phyloP scores from a whole-genome alignment of 1,140 invertebrate genomes.

The Brachionus sp. region DNA sequence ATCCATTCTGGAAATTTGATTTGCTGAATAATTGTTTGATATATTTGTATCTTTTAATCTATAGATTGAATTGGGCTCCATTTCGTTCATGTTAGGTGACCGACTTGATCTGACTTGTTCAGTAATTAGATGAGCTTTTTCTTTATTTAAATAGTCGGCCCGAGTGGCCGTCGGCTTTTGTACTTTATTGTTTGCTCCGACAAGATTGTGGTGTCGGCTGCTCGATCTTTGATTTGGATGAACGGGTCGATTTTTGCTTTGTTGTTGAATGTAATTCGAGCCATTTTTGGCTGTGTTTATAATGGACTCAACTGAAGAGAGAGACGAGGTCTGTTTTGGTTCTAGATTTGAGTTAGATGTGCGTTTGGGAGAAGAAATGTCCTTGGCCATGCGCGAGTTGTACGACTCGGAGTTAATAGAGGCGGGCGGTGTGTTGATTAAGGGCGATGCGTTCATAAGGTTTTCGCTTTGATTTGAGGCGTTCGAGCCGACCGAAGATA shows the following conservation, averaged over 20 bases:
- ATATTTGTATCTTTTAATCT: neutral
- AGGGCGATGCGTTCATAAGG: neutral
- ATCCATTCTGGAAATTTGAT: neutral
- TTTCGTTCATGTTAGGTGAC: neutral
- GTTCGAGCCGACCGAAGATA: neutral
- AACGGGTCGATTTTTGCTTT: neutral
- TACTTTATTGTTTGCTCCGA: neutral
- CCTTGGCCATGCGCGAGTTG: neutral
- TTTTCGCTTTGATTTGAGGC: neutral
- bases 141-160: neutral
- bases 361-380: neutral
- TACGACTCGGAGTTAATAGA: neutral
- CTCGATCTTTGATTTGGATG: neutral
- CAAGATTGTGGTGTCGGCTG: neutral
- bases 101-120: neutral
- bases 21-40: neutral
- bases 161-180: neutral
- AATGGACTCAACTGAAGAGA: neutral
- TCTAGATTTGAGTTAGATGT: neutral
- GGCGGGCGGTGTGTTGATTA: slow-evolving; percentile 8
- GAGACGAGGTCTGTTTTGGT: neutral
- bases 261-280: slow-evolving; percentile 19
- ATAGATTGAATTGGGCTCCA: neutral
- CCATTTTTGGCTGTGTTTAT: neutral
- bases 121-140: neutral